Percentiles rank a stretch among this genome's conserved stretches.
Conservation (phyloP, 2,888 invertebrate genomes). For the Timema cristinae region DNA sequence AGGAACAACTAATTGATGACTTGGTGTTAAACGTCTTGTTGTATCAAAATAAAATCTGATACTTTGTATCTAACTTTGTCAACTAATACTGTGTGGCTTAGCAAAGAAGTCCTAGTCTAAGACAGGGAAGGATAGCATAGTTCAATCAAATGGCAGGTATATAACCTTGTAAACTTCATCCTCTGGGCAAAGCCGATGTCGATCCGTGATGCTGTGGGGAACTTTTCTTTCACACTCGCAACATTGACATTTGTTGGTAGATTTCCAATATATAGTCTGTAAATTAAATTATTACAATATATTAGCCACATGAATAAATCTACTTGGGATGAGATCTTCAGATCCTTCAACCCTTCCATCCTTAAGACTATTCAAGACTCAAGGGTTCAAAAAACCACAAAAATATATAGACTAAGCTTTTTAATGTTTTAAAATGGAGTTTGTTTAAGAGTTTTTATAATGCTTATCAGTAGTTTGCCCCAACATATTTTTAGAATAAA, state of each 20-base stretch:
- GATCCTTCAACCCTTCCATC: not conserved
- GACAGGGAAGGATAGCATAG: too few species aligned
- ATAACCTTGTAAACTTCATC: slow-evolving; percentile 58
- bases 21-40: too few species aligned
- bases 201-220: slow-evolving; percentile 56
- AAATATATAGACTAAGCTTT: not conserved
- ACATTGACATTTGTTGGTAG: slow-evolving; percentile 60
- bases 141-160: too few species aligned
- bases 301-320: slow-evolving; percentile 1
- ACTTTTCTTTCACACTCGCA: slow-evolving; percentile 57
- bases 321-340: not conserved
- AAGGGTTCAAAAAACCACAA: too few species aligned
- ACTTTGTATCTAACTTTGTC: too few species aligned
- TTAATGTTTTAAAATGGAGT: not conserved
- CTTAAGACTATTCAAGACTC: not conserved
- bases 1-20: too few species aligned
- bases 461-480: too few species aligned
- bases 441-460: not conserved
- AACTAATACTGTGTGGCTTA: too few species aligned
- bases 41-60: too few species aligned
- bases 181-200: slow-evolving; percentile 65
- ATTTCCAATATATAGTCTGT: slow-evolving; percentile 59
- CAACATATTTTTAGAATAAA: too few species aligned
- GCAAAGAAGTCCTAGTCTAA: too few species aligned
- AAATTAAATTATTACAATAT: slow-evolving; percentile 23